Conservation (phyloP, 2,888 invertebrate genomes). For the Antheraea yamamai region DNA sequence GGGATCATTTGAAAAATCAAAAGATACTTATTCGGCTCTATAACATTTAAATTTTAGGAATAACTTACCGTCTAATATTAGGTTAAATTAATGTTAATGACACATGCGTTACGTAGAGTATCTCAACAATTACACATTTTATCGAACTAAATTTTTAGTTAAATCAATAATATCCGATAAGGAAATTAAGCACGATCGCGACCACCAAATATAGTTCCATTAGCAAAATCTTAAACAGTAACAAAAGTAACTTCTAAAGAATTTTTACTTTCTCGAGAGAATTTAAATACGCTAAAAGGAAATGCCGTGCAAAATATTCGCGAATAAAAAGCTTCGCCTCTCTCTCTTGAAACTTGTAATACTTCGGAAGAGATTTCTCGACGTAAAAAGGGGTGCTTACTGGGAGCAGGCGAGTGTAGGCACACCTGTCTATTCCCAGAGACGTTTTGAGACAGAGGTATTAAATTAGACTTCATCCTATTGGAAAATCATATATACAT, state of each 20-base stretch:
- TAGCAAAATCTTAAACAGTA: constrained; percentile 6
- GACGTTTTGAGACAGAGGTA: constrained; percentile 42
- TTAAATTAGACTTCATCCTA: constrained; percentile 44
- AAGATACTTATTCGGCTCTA: neutral
- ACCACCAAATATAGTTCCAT: neutral
- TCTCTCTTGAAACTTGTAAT: constrained; percentile 47
- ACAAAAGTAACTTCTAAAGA: constrained; percentile 8
- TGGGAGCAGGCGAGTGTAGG: constrained; percentile 31
- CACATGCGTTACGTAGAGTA: no score
- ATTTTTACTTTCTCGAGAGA: constrained; percentile 12
- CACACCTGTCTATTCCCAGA: constrained; percentile 54
- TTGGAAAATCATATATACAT: constrained; percentile 46
- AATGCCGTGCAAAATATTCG: constrained; percentile 18
- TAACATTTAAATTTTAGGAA: neutral
- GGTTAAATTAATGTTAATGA: neutral
- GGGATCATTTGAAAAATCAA: no score
- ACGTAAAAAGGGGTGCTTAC: constrained; percentile 50
- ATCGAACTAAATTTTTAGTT: no score
- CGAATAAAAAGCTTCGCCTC: constrained; percentile 41
- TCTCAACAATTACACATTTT: no score
- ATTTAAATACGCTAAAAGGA: constrained; percentile 22
- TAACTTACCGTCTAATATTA: neutral
- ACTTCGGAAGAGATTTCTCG: constrained; percentile 52
- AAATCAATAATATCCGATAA: no score
- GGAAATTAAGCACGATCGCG: no score